These are phyloP conservation scores for Dicycla oo DNA, from an alignment of 2,888 invertebrate species.

Conservation along the genomic window DNA sequence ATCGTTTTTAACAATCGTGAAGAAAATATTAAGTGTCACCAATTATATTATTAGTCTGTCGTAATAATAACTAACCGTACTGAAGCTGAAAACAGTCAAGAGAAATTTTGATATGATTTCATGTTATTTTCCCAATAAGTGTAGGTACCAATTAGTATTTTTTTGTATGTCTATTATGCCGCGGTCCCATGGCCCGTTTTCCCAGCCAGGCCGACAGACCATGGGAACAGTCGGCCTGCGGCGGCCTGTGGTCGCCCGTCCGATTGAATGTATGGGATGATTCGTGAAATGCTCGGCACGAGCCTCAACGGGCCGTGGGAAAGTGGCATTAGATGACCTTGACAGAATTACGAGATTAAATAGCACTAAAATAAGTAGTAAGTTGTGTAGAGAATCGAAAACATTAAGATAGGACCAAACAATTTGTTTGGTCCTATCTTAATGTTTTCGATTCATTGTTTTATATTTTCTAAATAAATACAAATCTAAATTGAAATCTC, in stretches of 20 bases:
- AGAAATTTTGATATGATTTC: background rate
- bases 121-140: background rate
- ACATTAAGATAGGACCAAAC: too few relatives aligned
- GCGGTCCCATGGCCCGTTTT: too few relatives aligned
- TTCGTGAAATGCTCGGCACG: too few relatives aligned
- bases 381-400: too few relatives aligned
- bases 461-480: too few relatives aligned
- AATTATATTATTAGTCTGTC: background rate
- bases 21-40: background rate
- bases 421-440: background rate
- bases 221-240: too few relatives aligned
- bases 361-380: background rate
- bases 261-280: too few relatives aligned
- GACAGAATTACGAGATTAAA: background rate
- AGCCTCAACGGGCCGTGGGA: too few relatives aligned
- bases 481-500: background rate
- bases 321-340: background rate
- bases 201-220: too few relatives aligned
- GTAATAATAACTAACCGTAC: background rate
- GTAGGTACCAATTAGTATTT: background rate
- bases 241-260: too few relatives aligned
- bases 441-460: background rate
- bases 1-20: background rate
- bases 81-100: background rate
- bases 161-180: too few relatives aligned